phyloP scores from a whole-genome alignment of 2,888 invertebrate genomes.

The Schrankia costaestrigalis region DNA sequence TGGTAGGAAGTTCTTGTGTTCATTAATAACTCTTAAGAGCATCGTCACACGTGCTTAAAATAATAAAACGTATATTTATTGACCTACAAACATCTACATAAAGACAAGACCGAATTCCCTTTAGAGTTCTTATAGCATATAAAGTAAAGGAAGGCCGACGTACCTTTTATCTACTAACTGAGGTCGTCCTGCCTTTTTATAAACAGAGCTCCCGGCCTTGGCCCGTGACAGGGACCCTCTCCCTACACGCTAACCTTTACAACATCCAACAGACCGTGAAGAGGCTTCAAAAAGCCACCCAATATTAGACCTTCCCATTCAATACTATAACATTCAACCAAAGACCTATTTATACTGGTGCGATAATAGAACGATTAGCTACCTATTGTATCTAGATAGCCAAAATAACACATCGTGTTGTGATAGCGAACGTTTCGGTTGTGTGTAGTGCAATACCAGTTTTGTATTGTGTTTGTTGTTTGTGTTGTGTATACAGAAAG shows the following conservation, averaged over 20 bases:
- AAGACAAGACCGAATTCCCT: constrained; percentile 27
- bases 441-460: constrained; percentile 39
- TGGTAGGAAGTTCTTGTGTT: too few species aligned
- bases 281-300: constrained; percentile 46
- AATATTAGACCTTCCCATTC: constrained; percentile 36
- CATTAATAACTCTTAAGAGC: too few species aligned
- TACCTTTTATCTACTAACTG: constrained; percentile 33
- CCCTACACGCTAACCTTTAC: constrained; percentile 33
- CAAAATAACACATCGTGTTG: constrained; percentile 60
- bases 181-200: constrained; percentile 38
- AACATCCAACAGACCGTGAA: constrained; percentile 52
- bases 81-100: constrained; percentile 5
- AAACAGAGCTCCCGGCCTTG: constrained; percentile 46
- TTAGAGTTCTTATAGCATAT: constrained; percentile 28
- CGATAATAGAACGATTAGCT: constrained; percentile 37
- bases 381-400: constrained; percentile 35
- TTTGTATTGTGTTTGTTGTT: constrained; percentile 10
- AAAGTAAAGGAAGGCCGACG: constrained; percentile 26
- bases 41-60: neutral
- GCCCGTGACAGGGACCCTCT: constrained; percentile 51
- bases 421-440: constrained; percentile 48
- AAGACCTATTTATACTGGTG: constrained; percentile 40
- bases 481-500: constrained; percentile 6
- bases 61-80: neutral
- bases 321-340: constrained; percentile 19